These are phyloP conservation scores for Muntiacus muntjak DNA, from an alignment of 2,113 vertebrate genomes.

Conservation along the genomic window DNA sequence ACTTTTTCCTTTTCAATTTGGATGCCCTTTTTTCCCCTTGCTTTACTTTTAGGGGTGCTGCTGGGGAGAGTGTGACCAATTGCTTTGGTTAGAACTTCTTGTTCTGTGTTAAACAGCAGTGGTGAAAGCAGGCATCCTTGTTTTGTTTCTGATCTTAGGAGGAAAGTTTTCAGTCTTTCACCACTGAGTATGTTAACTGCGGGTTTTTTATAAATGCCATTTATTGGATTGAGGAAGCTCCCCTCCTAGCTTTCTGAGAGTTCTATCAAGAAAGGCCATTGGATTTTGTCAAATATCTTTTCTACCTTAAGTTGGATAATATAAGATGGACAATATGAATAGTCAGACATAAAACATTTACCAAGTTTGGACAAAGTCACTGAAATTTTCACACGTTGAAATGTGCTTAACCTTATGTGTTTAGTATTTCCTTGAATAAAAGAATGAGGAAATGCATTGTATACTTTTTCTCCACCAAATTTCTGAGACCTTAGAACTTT, in stretches of 20 bases:
- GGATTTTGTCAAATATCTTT: background rate
- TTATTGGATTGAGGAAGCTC: background rate
- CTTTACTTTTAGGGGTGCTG: background rate
- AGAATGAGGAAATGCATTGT: background rate
- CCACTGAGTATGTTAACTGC: background rate
- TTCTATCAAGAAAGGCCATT: background rate
- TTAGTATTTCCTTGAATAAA: background rate
- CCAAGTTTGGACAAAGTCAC: background rate
- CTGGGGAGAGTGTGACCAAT: background rate
- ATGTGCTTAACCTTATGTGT: background rate
- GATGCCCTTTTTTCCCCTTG: background rate
- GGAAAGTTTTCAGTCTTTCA: conserved; percentile 1
- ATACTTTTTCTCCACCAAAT: background rate
- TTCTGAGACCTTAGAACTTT: background rate
- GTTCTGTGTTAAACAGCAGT: background rate
- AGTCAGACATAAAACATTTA: conserved; percentile 13
- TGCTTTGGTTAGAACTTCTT: background rate
- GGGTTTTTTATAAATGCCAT: background rate
- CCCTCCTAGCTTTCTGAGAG: background rate
- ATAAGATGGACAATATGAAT: background rate
- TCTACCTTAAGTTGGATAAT: background rate
- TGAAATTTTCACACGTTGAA: background rate
- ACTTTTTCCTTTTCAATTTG: background rate
- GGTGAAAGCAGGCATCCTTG: background rate
- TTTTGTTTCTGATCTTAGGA: background rate